phyloP scores from a whole-genome alignment of 1,140 invertebrate species.

The Chionoecetes opilio region DNA sequence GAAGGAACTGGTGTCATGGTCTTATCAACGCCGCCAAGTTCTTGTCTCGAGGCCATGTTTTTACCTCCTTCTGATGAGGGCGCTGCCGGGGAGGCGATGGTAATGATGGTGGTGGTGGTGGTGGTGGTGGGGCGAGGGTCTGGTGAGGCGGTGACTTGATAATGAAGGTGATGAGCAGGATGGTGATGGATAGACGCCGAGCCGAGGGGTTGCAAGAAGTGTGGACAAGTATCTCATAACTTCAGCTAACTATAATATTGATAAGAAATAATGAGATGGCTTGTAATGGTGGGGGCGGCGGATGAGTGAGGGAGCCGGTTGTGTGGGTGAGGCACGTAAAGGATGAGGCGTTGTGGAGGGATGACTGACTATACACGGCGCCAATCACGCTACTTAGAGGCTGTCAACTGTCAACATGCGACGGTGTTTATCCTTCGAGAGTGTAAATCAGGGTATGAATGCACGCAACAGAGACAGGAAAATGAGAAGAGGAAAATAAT shows the following conservation, averaged over 20 bases:
- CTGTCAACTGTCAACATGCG: no score
- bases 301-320: not conserved
- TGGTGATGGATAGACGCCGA: not conserved
- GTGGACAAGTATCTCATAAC: not conserved
- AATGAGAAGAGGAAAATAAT: no score
- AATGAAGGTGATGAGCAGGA: not conserved
- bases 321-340: no score
- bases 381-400: no score
- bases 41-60: slow-evolving; percentile 62
- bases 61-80: slow-evolving; percentile 32
- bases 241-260: not conserved
- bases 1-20: slow-evolving; percentile 57
- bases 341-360: no score
- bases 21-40: slow-evolving; percentile 67
- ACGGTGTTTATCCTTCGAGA: no score
- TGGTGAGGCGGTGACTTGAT: not conserved
- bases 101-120: slow-evolving; percentile 10
- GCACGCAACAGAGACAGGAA: no score
- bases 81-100: slow-evolving; percentile 18
- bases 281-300: not conserved
- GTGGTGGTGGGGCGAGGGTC: not conserved
- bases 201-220: not conserved
- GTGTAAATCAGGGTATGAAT: no score
- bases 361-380: no score
- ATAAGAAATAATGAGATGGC: slow-evolving; percentile 16